Base-by-base conservation (phyloP, 2,113 vertebrate genomes). In the Euleptes europaea region DNA sequence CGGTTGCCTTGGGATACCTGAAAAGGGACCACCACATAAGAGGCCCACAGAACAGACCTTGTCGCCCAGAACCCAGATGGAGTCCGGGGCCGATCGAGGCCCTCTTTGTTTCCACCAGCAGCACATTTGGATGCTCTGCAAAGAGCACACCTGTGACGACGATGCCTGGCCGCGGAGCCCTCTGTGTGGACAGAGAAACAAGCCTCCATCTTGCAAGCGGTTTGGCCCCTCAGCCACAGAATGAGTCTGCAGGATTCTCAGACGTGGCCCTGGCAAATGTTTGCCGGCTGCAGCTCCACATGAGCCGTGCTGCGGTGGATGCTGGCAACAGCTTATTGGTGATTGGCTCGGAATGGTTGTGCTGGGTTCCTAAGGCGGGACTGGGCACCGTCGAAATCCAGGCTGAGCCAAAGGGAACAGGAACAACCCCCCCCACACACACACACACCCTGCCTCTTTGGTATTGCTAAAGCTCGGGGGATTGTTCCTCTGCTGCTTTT, bases 311-410 rank as follows among this genome's bases (percentile, higher is more conserved):
- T 42, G 42, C 21, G 3, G 82, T 6, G 70, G 70, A 28, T 2
- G 57, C 54, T 17, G 71, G 71, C 71, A 9, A 21, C 1, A 3
- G 72, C 14, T 7, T 13, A n/a, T 2, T 35, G 44, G 1, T 31
- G 2, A 8, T 35, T 3, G 15, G 47, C 19, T 3, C 26, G 26
- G 33, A 7, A 38, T 15, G 33, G 1, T 9, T 11, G 13, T 5
- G 10, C 8, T 8, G 4, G 11, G 21, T 4, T 49, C 73, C 63
- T 1, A 4, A 21, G 63, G 65, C 44, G 21, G 19, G 23, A 2
- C 3, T 5, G 6, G 8, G 42, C 26, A 4, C n/a, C 0, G 66
- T 7, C 0, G 4, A 21, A 8, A 4, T 11, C 73, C 23, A 5
- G 71, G 33, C 28, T 1, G 40, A 75, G 12, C 42, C 40, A 19